phyloP scores from a whole-genome alignment of 2,797 vertebrate species.

The Phrynocephalus vlangalii region DNA sequence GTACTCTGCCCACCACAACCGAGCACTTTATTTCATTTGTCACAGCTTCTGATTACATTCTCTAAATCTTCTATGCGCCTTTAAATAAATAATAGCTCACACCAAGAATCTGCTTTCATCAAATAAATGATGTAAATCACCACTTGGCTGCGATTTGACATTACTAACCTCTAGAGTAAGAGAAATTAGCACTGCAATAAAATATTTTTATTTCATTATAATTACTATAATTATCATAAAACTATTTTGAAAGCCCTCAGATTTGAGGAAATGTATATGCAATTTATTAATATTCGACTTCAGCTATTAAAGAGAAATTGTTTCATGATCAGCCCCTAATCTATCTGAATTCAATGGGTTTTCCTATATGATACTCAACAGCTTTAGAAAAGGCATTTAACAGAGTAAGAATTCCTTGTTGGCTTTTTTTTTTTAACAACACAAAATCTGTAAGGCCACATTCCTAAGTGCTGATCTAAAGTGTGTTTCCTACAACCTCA shows the following conservation, averaged over 20 bases:
- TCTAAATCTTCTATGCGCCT: background rate
- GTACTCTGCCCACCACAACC: too few species aligned
- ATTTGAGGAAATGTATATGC: constrained; percentile 9
- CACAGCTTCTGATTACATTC: background rate
- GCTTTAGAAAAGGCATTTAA: background rate
- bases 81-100: constrained; percentile 15
- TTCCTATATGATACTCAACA: background rate
- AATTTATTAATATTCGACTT: background rate
- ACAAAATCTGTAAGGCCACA: background rate
- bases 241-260: constrained; percentile 25
- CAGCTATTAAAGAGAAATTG: background rate
- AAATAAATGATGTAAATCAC: constrained; percentile 42
- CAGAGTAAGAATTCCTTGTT: background rate
- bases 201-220: constrained; percentile 6
- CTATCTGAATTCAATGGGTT: background rate
- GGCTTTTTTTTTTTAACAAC: background rate
- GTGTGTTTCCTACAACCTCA: background rate
- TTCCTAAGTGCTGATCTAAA: background rate
- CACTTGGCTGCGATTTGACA: constrained; percentile 12
- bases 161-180: background rate
- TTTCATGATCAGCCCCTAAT: background rate
- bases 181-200: constrained; percentile 7
- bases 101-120: constrained; percentile 11
- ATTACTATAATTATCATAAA: too few species aligned
- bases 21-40: constrained; percentile 25